A percentile compares a stretch with the other conserved stretches of the same genome.
phyloP scores from a whole-genome alignment of 2,113 vertebrate species.

The Rhadina sibilatrix region DNA sequence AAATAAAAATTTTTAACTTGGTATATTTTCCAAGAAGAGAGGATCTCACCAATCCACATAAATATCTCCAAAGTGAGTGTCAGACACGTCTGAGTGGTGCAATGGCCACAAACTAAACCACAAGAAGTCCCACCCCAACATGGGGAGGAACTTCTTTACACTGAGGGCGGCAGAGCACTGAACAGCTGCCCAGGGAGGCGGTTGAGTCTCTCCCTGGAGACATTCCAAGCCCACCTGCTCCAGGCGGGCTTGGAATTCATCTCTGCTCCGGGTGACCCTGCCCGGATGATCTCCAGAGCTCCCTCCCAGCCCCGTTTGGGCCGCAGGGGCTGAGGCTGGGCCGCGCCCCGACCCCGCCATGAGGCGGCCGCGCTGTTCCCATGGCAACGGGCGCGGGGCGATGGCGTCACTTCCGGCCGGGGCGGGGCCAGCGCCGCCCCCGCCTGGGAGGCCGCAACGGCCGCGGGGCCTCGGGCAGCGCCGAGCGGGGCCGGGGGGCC shows the following conservation, averaged over 20 bases:
- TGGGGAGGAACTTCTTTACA: neutral
- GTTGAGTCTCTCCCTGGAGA: neutral
- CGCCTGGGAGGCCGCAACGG: neutral
- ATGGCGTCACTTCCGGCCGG: neutral
- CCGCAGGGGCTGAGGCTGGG: accelerated
- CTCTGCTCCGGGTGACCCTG: too few relatives aligned
- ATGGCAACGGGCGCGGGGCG: neutral
- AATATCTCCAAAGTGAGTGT: neutral
- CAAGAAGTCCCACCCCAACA: neutral
- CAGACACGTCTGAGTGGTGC: neutral
- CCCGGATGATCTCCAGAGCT: neutral
- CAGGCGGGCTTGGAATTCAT: too few relatives aligned
- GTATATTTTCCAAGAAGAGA: neutral
- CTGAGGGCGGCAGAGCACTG: too few relatives aligned
- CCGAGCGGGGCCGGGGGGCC: neutral
- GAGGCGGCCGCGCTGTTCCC: neutral
- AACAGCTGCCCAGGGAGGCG: neutral
- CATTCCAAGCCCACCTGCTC: neutral
- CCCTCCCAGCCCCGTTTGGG: neutral
- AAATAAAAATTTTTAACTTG: neutral
- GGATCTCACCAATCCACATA: neutral
- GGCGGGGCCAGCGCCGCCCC: neutral
- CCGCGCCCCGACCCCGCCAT: neutral
- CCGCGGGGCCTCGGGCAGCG: neutral
- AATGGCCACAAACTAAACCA: neutral